Conservation (phyloP, 2,888 invertebrate species). For the Macrosiphum euphorbiae region DNA sequence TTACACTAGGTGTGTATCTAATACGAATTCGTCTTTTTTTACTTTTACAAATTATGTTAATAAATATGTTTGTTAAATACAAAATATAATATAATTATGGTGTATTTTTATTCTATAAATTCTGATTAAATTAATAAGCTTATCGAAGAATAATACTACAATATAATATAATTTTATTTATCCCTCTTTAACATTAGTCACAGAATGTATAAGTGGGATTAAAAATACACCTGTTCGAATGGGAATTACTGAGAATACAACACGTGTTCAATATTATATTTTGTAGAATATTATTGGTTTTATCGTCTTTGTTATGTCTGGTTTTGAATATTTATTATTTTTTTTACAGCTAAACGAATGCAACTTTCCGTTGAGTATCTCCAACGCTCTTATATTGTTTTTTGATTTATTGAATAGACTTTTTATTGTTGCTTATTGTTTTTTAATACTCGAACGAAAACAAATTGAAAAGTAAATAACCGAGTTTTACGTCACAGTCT, state of each 20-base stretch:
- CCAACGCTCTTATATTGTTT: not conserved
- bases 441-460: conserved; percentile 50
- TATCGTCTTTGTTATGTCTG: not conserved
- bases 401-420: conserved; percentile 56
- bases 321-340: not conserved
- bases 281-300: not conserved
- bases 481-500: not conserved
- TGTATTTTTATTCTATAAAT: not conserved
- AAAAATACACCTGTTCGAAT: not conserved
- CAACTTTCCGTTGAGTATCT: not conserved
- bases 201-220: not conserved
- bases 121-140: not conserved
- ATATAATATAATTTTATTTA: not conserved
- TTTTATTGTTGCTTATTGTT: conserved; percentile 42
- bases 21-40: not conserved
- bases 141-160: not conserved
- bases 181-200: not conserved
- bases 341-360: not conserved
- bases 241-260: not conserved
- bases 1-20: not conserved
- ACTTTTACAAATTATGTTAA: not conserved
- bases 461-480: conserved; percentile 42
- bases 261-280: not conserved
- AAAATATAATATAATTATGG: not conserved
- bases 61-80: not conserved